A percentile compares a stretch with the other conserved stretches of the same genome.
Evolutionary conservation across 2,797 vertebrate genomes (phyloP).

Genomic region (Pangasius macronema): DNA sequence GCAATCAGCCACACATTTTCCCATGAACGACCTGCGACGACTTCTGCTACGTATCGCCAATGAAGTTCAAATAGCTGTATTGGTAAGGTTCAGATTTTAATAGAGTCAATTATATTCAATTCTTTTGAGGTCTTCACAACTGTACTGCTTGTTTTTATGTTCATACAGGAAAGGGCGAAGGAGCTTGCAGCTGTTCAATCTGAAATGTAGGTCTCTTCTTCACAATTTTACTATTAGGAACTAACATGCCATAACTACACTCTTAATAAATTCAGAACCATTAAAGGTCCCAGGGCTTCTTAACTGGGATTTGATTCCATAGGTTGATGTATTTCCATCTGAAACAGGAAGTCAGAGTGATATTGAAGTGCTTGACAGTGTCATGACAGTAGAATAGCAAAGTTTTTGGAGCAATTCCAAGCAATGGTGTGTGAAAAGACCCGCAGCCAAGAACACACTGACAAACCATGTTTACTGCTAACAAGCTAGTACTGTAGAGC

Average conservation of each 20-base stretch:
- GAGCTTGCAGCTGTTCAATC: constrained; percentile 69
- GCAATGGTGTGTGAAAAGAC: not conserved
- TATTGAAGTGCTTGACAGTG: not conserved
- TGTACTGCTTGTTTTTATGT: constrained; percentile 27
- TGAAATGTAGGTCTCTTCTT: constrained; percentile 68
- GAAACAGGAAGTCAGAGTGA: not conserved
- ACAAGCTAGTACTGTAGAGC: not conserved
- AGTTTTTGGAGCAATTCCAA: not conserved
- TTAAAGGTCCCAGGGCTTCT: no score
- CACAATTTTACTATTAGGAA: not conserved
- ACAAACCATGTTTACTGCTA: not conserved
- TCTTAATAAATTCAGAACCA: not conserved
- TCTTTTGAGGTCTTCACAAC: not conserved
- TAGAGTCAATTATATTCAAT: not conserved
- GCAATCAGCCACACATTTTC: constrained; percentile 65
- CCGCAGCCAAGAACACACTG: not conserved
- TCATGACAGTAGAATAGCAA: not conserved
- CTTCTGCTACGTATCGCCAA: constrained; percentile 74
- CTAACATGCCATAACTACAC: not conserved
- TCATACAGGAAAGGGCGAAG: constrained; percentile 73
- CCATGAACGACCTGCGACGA: constrained; percentile 69
- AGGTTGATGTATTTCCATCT: not conserved
- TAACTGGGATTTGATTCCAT: not conserved
- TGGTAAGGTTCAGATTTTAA: constrained; percentile 69
- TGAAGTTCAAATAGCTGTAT: constrained; percentile 71